Evolutionary conservation across 2,113 vertebrate species (phyloP), one percentile per base, ranked within the genome.

Genomic region (Mesocricetus auratus): DNA sequence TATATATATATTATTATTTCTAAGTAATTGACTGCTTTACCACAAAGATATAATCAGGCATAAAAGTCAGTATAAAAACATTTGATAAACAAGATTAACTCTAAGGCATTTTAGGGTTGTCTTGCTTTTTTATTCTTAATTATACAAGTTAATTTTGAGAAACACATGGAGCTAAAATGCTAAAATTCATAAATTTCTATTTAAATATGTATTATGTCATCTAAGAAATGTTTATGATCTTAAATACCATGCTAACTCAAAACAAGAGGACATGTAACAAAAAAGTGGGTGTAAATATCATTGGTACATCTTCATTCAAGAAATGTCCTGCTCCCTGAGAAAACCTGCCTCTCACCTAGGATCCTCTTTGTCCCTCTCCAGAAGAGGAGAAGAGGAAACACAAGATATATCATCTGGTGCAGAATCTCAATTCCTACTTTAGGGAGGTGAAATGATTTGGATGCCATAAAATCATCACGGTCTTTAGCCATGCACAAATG

Each of bases 171-270:
- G 15, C 5, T 82, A n/a, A 94, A 90, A 81, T 29, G 21, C 16
- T 88, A 73, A 75, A 17, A 88, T 88, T 97, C 85, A 82, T 62
- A 90, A 93, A 68, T 68, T 83, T 12, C 87, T 1, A 91, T 66
- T 89, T 89, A 31, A 7, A 45, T 42, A 69, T 39, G 16, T 16
- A 56, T 56, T 77, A n/a, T 36, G 3, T 47, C n/a, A 82, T 73
- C 47, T 22, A 77, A 58, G 26, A 62, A 7, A 15, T 36, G 78
- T 66, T 71, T 85, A 29, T 64, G 9, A 91, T 17, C 71, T 53
- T 69, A 50, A 15, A 64, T 77, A 58, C 87, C 39, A 86, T 16
- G 39, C 2, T 77, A 82, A 79, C 56, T 79, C 74, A 69, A 86
- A 95, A 33, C 22, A 71, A 94, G 58, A 93, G 93, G 62, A 21